Conservation (phyloP, 1,140 invertebrate species). For the Proctacanthus coquilletti region DNA sequence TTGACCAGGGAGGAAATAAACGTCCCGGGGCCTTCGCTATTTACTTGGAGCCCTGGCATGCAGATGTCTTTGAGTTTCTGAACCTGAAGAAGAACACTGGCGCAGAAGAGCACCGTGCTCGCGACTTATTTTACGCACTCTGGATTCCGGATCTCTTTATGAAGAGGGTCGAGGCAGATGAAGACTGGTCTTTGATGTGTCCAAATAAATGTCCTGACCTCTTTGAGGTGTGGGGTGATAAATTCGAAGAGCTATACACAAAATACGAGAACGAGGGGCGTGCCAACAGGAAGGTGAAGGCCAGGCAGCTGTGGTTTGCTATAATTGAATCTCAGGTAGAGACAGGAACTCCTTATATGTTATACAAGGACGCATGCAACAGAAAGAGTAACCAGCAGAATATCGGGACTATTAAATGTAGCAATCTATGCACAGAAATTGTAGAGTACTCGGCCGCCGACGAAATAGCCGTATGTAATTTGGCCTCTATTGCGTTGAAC, state of each 20-base stretch:
- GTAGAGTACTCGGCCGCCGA: conserved; percentile 83
- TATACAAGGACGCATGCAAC: conserved; percentile 97
- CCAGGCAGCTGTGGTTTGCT: conserved; percentile 83
- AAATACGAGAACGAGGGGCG: conserved; percentile 76
- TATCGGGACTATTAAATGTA: conserved; percentile 95
- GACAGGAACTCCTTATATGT: conserved; percentile 96
- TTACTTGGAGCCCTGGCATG: conserved; percentile 98
- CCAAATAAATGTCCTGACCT: conserved; percentile 86
- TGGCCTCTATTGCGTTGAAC: conserved; percentile 96
- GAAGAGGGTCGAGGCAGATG: conserved; percentile 81
- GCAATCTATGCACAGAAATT: conserved; percentile 97
- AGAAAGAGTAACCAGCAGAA: conserved; percentile 97
- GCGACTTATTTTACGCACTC: conserved; percentile 94
- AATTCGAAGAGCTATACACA: conserved; percentile 83
- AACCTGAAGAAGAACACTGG: conserved; percentile 91
- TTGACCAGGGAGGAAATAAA: conserved; percentile 97
- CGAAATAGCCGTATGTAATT: conserved; percentile 96
- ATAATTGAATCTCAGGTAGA: conserved; percentile 95
- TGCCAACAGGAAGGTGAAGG: conserved; percentile 61
- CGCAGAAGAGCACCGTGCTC: conserved; percentile 80
- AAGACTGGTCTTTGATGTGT: conserved; percentile 92
- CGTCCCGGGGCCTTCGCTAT: conserved; percentile 98
- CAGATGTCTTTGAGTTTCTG: conserved; percentile 91
- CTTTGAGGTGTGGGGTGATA: conserved; percentile 81
- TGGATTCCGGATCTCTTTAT: conserved; percentile 99